Evolutionary conservation across 2,113 vertebrate genomes (phyloP).

Genomic region (Crotalus tigris): DNA sequence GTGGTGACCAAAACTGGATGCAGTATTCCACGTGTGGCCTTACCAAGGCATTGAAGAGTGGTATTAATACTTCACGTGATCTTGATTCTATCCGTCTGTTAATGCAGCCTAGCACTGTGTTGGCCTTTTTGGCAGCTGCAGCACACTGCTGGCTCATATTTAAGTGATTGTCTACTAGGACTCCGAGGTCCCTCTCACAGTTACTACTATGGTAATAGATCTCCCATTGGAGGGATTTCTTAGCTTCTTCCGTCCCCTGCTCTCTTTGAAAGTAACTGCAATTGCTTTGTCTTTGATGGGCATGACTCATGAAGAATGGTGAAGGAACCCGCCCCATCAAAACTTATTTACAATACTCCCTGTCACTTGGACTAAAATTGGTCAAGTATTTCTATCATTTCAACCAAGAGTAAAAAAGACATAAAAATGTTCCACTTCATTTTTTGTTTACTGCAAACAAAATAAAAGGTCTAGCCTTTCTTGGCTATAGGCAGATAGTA

Average conservation of each 20-base stretch:
- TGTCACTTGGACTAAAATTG: neutral
- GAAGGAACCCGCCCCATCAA: neutral
- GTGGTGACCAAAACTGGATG: too few species aligned
- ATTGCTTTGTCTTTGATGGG: neutral
- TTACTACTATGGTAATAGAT: neutral
- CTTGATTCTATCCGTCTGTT: too few species aligned
- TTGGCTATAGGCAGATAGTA: neutral
- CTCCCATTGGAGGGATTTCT: neutral
- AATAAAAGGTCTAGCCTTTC: neutral
- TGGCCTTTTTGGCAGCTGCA: too few species aligned
- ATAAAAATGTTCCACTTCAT: neutral
- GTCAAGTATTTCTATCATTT: neutral
- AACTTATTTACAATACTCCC: neutral
- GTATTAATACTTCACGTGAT: too few species aligned
- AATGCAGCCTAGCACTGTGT: too few species aligned
- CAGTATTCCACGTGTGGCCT: too few species aligned
- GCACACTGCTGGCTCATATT: too few species aligned
- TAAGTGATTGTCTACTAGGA: too few species aligned
- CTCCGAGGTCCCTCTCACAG: too few species aligned
- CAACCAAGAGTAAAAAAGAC: neutral
- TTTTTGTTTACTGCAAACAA: neutral
- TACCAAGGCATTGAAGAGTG: too few species aligned
- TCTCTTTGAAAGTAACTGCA: neutral
- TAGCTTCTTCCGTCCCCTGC: neutral
- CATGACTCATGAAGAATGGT: neutral